Conservation (phyloP, 2,888 invertebrate genomes). For the Coelinius sp. region DNA sequence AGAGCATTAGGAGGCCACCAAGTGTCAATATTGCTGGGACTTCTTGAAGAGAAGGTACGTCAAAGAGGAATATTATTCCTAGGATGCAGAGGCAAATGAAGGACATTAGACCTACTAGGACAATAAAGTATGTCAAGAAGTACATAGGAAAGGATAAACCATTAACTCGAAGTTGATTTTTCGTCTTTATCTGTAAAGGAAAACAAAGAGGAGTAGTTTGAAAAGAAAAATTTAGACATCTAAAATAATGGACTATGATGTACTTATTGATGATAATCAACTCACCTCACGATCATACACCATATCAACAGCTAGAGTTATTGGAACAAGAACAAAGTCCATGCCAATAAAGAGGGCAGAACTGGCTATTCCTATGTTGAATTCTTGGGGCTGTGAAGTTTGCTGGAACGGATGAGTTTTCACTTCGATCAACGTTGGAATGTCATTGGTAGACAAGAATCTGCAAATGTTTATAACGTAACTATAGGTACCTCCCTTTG, state of each 20-base stretch:
- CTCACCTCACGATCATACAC: constrained; percentile 87
- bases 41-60: constrained; percentile 80
- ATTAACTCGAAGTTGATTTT: constrained; percentile 86
- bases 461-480: constrained; percentile 48
- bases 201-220: neutral
- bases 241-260: neutral
- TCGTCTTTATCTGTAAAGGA: constrained; percentile 80
- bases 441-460: constrained; percentile 67
- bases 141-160: constrained; percentile 84
- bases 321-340: constrained; percentile 84
- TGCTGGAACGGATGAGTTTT: constrained; percentile 81
- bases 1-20: constrained; percentile 78
- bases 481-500: constrained; percentile 21
- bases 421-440: constrained; percentile 75
- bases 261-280: neutral
- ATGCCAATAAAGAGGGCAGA: constrained; percentile 86
- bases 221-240: neutral
- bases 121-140: constrained; percentile 82
- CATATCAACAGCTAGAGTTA: constrained; percentile 84
- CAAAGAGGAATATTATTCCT: constrained; percentile 76
- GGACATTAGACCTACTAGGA: constrained; percentile 79
- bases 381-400: constrained; percentile 81
- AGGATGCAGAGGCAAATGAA: constrained; percentile 79
- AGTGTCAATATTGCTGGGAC: constrained; percentile 80
- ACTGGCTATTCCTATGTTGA: constrained; percentile 80